Base-by-base conservation (phyloP, 2,113 vertebrate species). In the Lota lota region DNA sequence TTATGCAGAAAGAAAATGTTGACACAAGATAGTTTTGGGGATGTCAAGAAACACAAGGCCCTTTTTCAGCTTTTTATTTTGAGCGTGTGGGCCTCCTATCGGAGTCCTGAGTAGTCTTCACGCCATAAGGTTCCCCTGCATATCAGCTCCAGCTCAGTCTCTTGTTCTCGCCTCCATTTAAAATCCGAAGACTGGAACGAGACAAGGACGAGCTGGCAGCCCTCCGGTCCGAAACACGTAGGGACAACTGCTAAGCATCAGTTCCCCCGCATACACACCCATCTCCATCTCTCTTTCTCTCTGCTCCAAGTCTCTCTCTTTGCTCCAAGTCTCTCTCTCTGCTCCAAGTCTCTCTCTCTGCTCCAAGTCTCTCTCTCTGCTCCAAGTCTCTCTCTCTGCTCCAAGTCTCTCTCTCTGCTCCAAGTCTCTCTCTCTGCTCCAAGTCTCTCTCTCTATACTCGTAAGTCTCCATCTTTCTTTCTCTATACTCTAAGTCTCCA, bases 161-260 rank as follows among this genome's bases (percentile, higher is more conserved):
- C 82, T 80, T 67, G 73, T 47, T 64, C 73, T 70, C 80, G 10
- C 68, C 81, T 83, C 70, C 72, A 69, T 74, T 74, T 61, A 83
- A 81, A 65, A 73, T 63, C 76, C 68, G 64, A 85, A 82, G 75
- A 74, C 64, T 72, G 73, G 80, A 81, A 69, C 80, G 85, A 81
- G 70, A 79, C 69, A 60, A 62, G 64, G 70, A 79, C 51, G 70
- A 84, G 86, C 84, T 83, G 81, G 82, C 73, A 84, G 83, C 84
- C 83, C 80, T 83, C 77, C 73, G 83, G 77, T 88, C 80, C 83
- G 66, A 85, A 80, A 87, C 87, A 88, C 79, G 21, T n/a, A 40
- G 14, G 71, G 58, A 1, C 7, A 10, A 21, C 33, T 70, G 60
- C 61, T 67, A 8, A 67, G 64, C 68, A 54, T 18, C 36, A 61